Base-by-base conservation (phyloP, 2,888 invertebrate species). In the Sepiola atlantica region DNA sequence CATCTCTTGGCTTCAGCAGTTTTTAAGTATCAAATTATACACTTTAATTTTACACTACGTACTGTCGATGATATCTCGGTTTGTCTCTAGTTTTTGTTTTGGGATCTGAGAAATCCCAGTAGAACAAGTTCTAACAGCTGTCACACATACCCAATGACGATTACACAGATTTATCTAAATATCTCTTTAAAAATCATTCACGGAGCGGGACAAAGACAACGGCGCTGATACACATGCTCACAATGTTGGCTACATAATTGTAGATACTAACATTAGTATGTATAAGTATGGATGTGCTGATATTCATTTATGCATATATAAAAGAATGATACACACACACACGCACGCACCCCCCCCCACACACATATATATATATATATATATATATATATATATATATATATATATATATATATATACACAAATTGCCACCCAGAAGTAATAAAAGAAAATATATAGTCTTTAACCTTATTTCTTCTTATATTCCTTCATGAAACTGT, bases 181-280 rank as follows among this genome's bases (percentile, higher is more conserved):
- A 77, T 77, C 77, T 77, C n/a, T 77, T 77, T 77, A 77, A 77
- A 45, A 77, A 77, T n/a, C 77, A 77, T 77, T 77, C 77, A 77
- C n/a, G 28, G 32, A 77, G n/a, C n/a, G 18, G 32, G 77, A 77
- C 77, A 77, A 77, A 77, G n/a, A 77, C 77, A 77, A 77, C 45
- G 45, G 45, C 45, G 45, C 2, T 45, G 45, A 45, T 45, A 45
- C 45, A 45, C 45, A 45, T 8, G 45, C 45, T 45, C 45, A 45
- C 45, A 45, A 45, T 45, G 45, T 45, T 8, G 45, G 8, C 45
- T 45, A 45, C 45, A 45, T 45, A 45, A 45, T 45, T 45, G 45
- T 45, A 45, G 45, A 4, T 8, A 8, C 45, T 45, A 45, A 45
- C 45, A 45, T 45, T 4, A 45, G 45, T 8, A 45, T 45, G 45